Evolutionary conservation across 2,797 vertebrate genomes (phyloP).

Genomic region (Callimico goeldii): DNA sequence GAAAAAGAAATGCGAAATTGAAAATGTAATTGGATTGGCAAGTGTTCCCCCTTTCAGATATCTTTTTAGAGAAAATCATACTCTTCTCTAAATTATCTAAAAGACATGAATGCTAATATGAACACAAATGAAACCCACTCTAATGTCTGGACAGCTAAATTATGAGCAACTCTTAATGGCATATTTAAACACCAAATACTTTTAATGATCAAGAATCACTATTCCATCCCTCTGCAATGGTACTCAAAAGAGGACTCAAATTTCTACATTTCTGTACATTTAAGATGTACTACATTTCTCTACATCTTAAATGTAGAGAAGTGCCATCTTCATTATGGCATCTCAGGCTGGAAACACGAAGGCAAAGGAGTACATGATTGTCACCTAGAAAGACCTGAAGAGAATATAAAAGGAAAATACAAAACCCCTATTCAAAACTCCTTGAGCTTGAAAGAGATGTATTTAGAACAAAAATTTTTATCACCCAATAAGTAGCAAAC

Average conservation of each 20-base stretch:
- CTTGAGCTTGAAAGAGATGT: background rate
- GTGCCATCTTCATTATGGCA: background rate
- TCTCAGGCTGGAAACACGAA: background rate
- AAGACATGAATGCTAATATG: slow-evolving; percentile 23
- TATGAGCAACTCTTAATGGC: background rate
- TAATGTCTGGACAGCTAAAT: slow-evolving; percentile 2
- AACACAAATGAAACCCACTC: slow-evolving; percentile 12
- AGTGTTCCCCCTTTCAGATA: background rate
- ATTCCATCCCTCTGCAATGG: background rate
- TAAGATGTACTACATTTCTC: background rate
- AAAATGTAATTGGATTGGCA: slow-evolving; percentile 64
- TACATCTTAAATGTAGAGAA: background rate
- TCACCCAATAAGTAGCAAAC: background rate
- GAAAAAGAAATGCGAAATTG: slow-evolving; percentile 42
- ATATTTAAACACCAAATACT: background rate
- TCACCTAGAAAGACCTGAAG: background rate
- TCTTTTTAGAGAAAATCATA: slow-evolving; percentile 45
- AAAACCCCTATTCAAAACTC: background rate
- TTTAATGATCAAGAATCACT: slow-evolving; percentile 13
- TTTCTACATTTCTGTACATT: background rate
- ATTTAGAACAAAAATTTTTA: background rate
- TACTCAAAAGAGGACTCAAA: slow-evolving; percentile 5
- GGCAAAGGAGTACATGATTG: background rate
- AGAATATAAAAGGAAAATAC: background rate
- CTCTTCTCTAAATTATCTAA: slow-evolving; percentile 18